phyloP scores from a whole-genome alignment of 30 jellyfish, hydroid and myxozoan genomes.

The Haliclystus octoradiatus region DNA sequence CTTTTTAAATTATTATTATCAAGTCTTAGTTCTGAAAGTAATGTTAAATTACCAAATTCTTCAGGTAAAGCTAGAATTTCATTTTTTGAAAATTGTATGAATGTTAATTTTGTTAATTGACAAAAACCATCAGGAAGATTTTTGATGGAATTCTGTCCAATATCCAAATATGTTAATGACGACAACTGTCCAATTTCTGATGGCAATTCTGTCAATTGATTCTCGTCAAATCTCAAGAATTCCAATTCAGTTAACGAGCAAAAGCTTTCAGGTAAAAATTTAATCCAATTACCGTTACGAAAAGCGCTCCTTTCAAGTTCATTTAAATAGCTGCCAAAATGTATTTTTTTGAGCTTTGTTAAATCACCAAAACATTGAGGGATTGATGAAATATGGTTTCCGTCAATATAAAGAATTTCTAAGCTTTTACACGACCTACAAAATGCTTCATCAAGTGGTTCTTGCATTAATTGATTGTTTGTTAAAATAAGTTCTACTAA shows the following conservation, averaged over 20 bases:
- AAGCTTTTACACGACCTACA: conserved; percentile 25
- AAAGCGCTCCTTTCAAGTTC: conserved; percentile 85
- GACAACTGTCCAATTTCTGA: conserved; percentile 40
- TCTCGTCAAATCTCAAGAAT: conserved; percentile 59
- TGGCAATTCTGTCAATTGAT: conserved; percentile 60
- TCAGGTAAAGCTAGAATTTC: conserved; percentile 43
- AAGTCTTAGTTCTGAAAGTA: conserved; percentile 48
- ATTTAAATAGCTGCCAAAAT: conserved; percentile 66
- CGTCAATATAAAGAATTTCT: conserved; percentile 38
- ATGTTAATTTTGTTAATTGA: conserved; percentile 25
- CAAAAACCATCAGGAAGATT: conserved; percentile 63
- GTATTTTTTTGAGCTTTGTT: conserved; percentile 25
- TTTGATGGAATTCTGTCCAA: conserved; percentile 77
- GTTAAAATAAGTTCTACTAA: conserved; percentile 40
- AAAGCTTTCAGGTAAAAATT: conserved; percentile 47
- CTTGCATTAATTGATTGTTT: conserved; percentile 33
- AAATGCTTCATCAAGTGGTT: conserved; percentile 42
- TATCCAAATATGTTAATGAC: conserved; percentile 55
- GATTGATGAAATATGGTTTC: conserved; percentile 51
- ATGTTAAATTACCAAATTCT: conserved; percentile 42
- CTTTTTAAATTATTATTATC: conserved; percentile 39
- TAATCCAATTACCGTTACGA: conserved; percentile 90
- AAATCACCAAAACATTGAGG: conserved; percentile 60
- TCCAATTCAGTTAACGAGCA: conserved; percentile 27
- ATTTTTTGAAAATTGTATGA: conserved; percentile 76